phyloP scores from a whole-genome alignment of 37 sponge, comb jelly and placozoan species.

The Agelas oroides region DNA sequence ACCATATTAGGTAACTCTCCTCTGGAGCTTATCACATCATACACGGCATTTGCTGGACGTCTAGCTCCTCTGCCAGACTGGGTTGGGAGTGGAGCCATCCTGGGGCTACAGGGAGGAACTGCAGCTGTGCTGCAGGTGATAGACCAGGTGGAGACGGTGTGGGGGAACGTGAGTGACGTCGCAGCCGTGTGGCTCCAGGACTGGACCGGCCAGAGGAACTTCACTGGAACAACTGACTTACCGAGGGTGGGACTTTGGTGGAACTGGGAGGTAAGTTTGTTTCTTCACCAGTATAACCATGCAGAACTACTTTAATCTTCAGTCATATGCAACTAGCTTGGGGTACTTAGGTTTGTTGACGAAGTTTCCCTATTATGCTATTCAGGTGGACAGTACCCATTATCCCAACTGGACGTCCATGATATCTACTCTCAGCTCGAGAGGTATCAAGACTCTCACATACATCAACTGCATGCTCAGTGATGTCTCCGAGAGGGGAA shows the following conservation, averaged over 20 bases:
- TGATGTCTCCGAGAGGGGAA: constrained; percentile 64
- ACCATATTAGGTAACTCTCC: constrained; percentile 63
- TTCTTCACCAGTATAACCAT: not conserved
- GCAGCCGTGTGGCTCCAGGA: constrained; percentile 88
- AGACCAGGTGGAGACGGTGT: constrained; percentile 8
- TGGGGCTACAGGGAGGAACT: constrained; percentile 85
- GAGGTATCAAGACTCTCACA: constrained; percentile 55
- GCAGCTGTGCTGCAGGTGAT: constrained; percentile 50
- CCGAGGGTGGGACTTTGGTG: constrained; percentile 84
- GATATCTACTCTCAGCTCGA: constrained; percentile 30
- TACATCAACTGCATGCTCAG: constrained; percentile 77
- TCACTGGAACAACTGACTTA: constrained; percentile 56
- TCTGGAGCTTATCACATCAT: constrained; percentile 59
- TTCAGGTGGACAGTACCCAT: constrained; percentile 71
- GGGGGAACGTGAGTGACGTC: constrained; percentile 64
- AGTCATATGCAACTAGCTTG: too few species aligned
- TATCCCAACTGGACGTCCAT: constrained; percentile 73
- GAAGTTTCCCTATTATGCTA: too few species aligned
- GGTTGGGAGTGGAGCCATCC: constrained; percentile 71
- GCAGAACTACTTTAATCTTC: too few species aligned
- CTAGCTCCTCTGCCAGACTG: constrained; percentile 74
- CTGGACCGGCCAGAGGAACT: constrained; percentile 86
- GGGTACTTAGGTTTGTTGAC: too few species aligned
- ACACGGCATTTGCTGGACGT: constrained; percentile 72
- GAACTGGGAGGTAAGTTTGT: constrained; percentile 85